A percentile compares a stretch with the other conserved stretches of the same genome.
These are phyloP conservation scores for Nephrotoma appendiculata DNA, from an alignment of 2,888 invertebrate genomes.

Conservation along the genomic window DNA sequence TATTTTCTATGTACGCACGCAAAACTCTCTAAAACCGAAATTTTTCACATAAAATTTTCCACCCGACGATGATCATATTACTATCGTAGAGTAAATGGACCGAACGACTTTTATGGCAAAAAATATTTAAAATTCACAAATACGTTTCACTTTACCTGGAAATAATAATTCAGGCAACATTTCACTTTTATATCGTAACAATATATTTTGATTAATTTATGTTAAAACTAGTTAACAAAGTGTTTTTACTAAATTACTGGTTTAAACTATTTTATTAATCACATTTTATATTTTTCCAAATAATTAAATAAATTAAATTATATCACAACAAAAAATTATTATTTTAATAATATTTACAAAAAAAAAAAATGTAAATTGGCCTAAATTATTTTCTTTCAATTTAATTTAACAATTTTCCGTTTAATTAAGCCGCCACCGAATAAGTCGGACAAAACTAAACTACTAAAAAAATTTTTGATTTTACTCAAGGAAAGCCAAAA, in stretches of 20 bases:
- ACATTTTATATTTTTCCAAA: neutral
- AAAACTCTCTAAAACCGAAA: neutral
- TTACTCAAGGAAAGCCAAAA: neutral
- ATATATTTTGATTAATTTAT: neutral
- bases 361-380: neutral
- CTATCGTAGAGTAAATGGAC: neutral
- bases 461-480: neutral
- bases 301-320: neutral
- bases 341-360: neutral
- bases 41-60: neutral
- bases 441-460: neutral
- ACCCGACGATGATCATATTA: neutral
- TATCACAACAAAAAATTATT: neutral
- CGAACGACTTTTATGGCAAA: neutral
- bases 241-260: neutral
- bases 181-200: constrained; percentile 1
- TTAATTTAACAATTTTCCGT: neutral
- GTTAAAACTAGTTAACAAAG: neutral
- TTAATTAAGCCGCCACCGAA: neutral
- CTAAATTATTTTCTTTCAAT: neutral
- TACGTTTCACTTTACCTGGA: constrained; percentile 10
- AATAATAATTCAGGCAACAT: constrained; percentile 14
- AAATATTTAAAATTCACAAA: neutral
- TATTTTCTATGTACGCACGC: neutral
- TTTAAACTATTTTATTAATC: neutral